These are phyloP conservation scores for Sander vitreus DNA, from an alignment of 2,113 vertebrate genomes.

Conservation along the genomic window DNA sequence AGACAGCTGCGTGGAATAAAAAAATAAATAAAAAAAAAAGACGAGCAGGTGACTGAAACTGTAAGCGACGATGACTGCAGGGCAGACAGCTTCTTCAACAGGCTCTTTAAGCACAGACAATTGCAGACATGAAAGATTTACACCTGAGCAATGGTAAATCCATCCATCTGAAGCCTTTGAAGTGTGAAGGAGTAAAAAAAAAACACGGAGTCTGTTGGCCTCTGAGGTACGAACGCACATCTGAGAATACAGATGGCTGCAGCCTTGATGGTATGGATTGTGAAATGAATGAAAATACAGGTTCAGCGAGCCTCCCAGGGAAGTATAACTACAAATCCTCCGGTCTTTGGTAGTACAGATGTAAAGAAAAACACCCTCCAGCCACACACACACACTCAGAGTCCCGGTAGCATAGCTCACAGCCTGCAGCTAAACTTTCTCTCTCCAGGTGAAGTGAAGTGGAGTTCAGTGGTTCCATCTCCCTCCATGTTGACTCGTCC, in stretches of 20 bases:
- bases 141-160: slow-evolving; percentile 8
- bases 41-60: background rate
- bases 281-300: slow-evolving; percentile 15
- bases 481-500: slow-evolving; percentile 1
- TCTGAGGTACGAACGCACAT: background rate
- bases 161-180: slow-evolving; percentile 31
- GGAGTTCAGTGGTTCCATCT: slow-evolving; percentile 38
- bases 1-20: background rate
- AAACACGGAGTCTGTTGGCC: background rate
- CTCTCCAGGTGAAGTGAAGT: slow-evolving; percentile 51
- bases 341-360: slow-evolving; percentile 17
- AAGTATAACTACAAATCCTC: slow-evolving; percentile 34
- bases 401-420: slow-evolving; percentile 27
- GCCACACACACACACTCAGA: slow-evolving; percentile 13
- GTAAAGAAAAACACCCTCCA: slow-evolving; percentile 15
- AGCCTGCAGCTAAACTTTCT: slow-evolving; percentile 46
- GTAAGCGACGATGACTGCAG: background rate
- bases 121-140: slow-evolving; percentile 55
- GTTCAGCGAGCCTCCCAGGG: background rate
- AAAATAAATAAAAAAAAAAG: too few species aligned
- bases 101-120: slow-evolving; percentile 47
- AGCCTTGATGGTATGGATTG: slow-evolving; percentile 9
- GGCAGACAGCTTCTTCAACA: slow-evolving; percentile 18
- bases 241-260: slow-evolving; percentile 23
- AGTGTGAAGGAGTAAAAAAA: slow-evolving; percentile 14